These are phyloP conservation scores for Dicranocentrus wangi DNA, from an alignment of 2,888 invertebrate species.

Conservation along the genomic window DNA sequence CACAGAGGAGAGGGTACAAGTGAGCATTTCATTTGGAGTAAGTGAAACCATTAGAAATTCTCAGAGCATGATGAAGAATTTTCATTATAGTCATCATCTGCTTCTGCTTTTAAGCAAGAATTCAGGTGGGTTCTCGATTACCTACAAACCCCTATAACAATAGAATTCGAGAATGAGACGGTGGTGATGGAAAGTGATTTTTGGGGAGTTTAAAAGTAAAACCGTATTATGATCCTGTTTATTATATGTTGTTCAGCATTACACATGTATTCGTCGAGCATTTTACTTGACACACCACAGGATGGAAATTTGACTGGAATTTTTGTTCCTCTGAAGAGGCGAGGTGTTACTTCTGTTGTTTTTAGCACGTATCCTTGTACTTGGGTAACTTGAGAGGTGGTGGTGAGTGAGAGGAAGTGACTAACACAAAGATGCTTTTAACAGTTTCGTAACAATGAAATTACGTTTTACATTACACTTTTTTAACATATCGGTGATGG, in stretches of 20 bases:
- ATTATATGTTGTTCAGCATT: no score
- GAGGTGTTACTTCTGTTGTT: slow-evolving; percentile 7
- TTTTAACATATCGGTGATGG: slow-evolving; percentile 2
- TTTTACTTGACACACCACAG: neutral
- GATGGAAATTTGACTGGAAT: neutral
- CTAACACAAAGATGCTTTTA: slow-evolving; percentile 59
- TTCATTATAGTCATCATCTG: slow-evolving; percentile 32
- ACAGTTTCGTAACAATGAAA: slow-evolving; percentile 55
- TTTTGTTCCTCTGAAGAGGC: neutral
- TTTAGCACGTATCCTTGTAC: neutral
- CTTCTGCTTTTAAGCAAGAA: slow-evolving; percentile 25
- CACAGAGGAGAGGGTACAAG: neutral
- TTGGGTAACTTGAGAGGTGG: neutral
- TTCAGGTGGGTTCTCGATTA: slow-evolving; percentile 15
- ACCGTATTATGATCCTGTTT: no score
- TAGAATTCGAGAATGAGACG: neutral
- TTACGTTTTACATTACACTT: slow-evolving; percentile 46
- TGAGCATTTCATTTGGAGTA: neutral
- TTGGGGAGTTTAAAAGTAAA: neutral
- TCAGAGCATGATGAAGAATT: slow-evolving; percentile 39
- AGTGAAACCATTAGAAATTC: slow-evolving; percentile 38
- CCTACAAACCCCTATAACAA: no score
- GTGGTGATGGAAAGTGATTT: neutral
- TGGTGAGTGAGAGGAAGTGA: slow-evolving; percentile 39
- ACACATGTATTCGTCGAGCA: no score